Base-by-base conservation (phyloP, 1,140 invertebrate genomes). In the Trichomalopsis sarcophagae region DNA sequence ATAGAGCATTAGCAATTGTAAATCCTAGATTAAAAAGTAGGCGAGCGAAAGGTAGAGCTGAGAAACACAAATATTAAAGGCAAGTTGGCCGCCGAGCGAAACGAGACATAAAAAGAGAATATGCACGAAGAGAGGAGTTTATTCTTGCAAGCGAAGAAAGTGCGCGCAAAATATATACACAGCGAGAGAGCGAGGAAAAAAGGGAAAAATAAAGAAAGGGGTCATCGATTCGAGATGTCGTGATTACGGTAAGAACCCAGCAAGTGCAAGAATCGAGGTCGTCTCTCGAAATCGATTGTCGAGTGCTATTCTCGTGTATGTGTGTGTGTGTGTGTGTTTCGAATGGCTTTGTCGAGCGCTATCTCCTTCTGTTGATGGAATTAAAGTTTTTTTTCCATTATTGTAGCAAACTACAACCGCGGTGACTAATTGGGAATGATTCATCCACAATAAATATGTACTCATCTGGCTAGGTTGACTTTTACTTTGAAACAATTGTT, bases 191-290 rank as follows among this genome's bases (percentile, higher is more conserved):
- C 9, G 47, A 13, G 71, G 71, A 13, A 30, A 75, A 75, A 75
- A 47, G 17, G 27, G 7, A 17, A 33, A 33, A 33, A 71, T 71
- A 47, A 62, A 44, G 55, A 84, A 79, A 27, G 71, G 68, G 81
- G 75, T 86, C 81, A 80, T 83, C 62, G 40, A 78, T 85, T 81
- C 27, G 36, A 77, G 74, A 84, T 78, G 75, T 78, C 23, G 23
- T 73, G 74, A 84, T 84, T 40, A 77, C 47, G 17, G 55, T 78
- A 66, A 55, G 82, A 78, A 74, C 44, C 74, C 23, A 66, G 17
- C 10, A 84, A 66, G 74, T 79, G 40, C 40, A 81, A 33, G 71
- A 81, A 81, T 85, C 73, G 81, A 80, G 77, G 73, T 75, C 77
- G 14, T 71, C 30, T 36, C 33, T 81, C 27, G 73, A 82, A 80